Percentiles rank a stretch among this genome's conserved stretches.
phyloP scores from a whole-genome alignment of 1,140 invertebrate genomes.

The Venturia canescens region DNA sequence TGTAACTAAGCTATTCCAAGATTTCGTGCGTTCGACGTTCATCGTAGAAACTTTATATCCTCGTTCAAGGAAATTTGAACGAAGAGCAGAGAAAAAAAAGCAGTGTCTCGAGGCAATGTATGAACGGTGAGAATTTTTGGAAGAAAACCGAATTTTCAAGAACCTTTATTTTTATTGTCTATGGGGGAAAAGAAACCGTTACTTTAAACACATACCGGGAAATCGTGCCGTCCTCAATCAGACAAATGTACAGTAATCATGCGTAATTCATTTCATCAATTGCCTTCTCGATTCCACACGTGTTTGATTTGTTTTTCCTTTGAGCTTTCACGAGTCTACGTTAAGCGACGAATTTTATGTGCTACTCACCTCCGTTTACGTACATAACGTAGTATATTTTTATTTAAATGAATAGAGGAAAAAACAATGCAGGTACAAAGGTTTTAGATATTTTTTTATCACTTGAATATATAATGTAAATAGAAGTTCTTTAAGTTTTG shows the following conservation, averaged over 20 bases:
- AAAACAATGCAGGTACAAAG: conserved; percentile 10
- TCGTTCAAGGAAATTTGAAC: background rate
- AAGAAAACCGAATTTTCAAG: background rate
- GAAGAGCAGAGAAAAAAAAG: background rate
- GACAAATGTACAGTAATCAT: conserved; percentile 1
- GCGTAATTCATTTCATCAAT: background rate
- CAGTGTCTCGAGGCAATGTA: background rate
- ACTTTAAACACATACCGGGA: background rate
- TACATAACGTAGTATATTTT: conserved; percentile 8
- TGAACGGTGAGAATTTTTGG: background rate
- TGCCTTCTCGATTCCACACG: conserved; percentile 4
- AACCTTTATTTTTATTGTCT: background rate
- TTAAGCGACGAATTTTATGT: background rate
- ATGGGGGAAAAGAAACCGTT: background rate
- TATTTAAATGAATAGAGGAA: background rate
- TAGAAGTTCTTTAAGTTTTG: conserved; percentile 26
- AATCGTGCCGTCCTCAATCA: background rate
- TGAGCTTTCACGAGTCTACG: background rate
- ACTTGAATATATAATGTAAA: conserved; percentile 14
- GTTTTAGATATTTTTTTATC: conserved; percentile 30
- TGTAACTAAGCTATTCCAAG: background rate
- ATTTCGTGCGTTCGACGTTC: background rate
- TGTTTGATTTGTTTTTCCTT: background rate
- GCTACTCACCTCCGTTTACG: background rate
- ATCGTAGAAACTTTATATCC: background rate